Conservation (phyloP, 92 coral and sea anemone genomes). For the Zoanthus solanderi region DNA sequence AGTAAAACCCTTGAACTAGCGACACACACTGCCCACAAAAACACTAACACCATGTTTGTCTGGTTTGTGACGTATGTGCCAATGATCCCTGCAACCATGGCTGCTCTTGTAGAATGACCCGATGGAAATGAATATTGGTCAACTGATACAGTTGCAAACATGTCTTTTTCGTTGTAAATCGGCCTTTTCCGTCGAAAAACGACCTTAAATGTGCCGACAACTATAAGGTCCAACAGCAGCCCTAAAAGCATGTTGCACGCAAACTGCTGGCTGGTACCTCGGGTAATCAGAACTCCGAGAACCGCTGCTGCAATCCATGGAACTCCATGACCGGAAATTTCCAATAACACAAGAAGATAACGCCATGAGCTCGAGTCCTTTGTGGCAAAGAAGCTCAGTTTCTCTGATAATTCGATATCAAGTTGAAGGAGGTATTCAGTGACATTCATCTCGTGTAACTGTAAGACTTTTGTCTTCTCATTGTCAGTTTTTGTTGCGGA, state of each 20-base stretch:
- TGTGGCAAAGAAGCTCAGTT: slow-evolving; percentile 75
- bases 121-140: slow-evolving; percentile 96
- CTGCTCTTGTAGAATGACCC: slow-evolving; percentile 90
- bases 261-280: slow-evolving; percentile 68
- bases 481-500: background rate
- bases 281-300: slow-evolving; percentile 58
- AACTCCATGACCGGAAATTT: slow-evolving; percentile 93
- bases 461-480: background rate
- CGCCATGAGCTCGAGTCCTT: slow-evolving; percentile 70
- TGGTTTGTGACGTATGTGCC: slow-evolving; percentile 48
- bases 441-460: background rate
- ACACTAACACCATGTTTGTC: slow-evolving; percentile 59
- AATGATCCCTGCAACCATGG: slow-evolving; percentile 89
- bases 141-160: slow-evolving; percentile 95
- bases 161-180: slow-evolving; percentile 79
- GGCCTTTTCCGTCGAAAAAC: slow-evolving; percentile 82
- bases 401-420: slow-evolving; percentile 72
- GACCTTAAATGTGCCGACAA: slow-evolving; percentile 80
- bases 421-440: slow-evolving; percentile 43
- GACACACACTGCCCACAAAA: slow-evolving; percentile 83
- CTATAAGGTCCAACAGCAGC: slow-evolving; percentile 78
- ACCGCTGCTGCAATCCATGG: slow-evolving; percentile 90
- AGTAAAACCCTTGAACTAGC: slow-evolving; percentile 87
- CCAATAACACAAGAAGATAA: slow-evolving; percentile 68
- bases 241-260: slow-evolving; percentile 86